A percentile compares a stretch with the other conserved stretches of the same genome.
These are phyloP conservation scores for Schlechtendalia chinensis DNA, from an alignment of 1,140 invertebrate species.

Conservation along the genomic window DNA sequence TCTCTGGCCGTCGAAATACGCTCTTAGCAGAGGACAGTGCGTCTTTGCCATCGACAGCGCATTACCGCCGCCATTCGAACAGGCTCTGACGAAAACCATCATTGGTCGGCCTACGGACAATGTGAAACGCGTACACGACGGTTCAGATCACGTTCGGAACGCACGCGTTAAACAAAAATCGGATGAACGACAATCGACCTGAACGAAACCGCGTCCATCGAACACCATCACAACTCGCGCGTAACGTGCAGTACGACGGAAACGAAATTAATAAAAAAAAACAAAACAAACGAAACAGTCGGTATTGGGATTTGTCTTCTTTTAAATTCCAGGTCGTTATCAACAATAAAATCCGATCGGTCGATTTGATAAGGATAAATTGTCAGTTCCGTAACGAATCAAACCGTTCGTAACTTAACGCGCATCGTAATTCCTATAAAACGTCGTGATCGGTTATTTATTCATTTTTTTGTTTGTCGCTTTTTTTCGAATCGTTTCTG, in stretches of 20 bases:
- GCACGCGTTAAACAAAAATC: not conserved
- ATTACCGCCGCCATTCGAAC: slow-evolving; percentile 1
- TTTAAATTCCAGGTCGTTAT: slow-evolving; percentile 10
- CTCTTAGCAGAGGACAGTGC: not conserved
- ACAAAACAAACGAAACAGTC: not conserved
- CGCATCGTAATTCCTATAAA: not conserved
- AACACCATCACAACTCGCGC: not conserved
- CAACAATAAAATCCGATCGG: not conserved
- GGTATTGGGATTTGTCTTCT: not conserved
- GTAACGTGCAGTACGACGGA: too few species aligned
- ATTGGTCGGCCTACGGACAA: not conserved
- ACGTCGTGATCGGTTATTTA: too few species aligned
- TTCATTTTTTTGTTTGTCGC: too few species aligned
- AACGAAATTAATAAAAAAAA: too few species aligned
- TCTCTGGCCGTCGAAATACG: not conserved
- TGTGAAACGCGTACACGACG: too few species aligned
- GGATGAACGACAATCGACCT: not conserved
- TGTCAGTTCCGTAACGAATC: not conserved
- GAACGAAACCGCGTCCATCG: not conserved
- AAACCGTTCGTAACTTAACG: not conserved
- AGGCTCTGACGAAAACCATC: slow-evolving; percentile 23
- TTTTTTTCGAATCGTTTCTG: too few species aligned
- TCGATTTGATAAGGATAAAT: slow-evolving; percentile 6
- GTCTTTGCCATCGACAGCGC: not conserved
- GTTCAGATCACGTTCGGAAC: too few species aligned